Percentiles rank a stretch among this genome's conserved stretches.
These are phyloP conservation scores for Aethes cnicana DNA, from an alignment of 2,888 invertebrate genomes.

Conservation along the genomic window DNA sequence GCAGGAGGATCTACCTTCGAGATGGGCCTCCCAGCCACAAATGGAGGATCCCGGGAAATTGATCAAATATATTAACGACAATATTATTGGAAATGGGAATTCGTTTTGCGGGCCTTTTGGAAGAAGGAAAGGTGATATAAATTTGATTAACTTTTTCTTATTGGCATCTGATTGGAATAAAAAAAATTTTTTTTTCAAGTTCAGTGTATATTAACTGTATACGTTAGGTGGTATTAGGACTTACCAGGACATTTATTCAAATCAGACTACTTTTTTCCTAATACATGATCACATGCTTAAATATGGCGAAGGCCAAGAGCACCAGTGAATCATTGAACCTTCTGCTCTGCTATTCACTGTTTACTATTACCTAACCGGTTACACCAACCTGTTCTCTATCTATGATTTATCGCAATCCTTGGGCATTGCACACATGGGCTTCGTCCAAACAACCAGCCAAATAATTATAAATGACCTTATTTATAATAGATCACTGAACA, in stretches of 20 bases:
- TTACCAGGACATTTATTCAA: too few species aligned
- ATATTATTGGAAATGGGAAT: constrained; percentile 90
- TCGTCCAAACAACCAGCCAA: too few species aligned
- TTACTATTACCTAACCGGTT: constrained; percentile 27
- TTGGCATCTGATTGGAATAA: background rate
- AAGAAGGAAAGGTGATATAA: constrained; percentile 86
- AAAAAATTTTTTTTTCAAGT: too few species aligned
- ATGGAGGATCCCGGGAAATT: constrained; percentile 87
- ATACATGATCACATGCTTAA: background rate
- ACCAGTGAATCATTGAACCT: constrained; percentile 26
- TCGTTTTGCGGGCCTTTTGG: constrained; percentile 93
- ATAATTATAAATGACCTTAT: constrained; percentile 12
- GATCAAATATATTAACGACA: constrained; percentile 90
- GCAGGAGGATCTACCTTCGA: constrained; percentile 75
- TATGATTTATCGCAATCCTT: constrained; percentile 15
- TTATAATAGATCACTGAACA: constrained; percentile 3
- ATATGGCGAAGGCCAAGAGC: constrained; percentile 10
- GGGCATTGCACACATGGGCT: background rate
- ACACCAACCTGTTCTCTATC: constrained; percentile 2
- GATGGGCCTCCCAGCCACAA: constrained; percentile 73
- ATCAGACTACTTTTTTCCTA: background rate
- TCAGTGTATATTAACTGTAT: too few species aligned
- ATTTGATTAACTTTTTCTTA: constrained; percentile 13
- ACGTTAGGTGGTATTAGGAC: too few species aligned
- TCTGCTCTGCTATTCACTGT: constrained; percentile 4